phyloP scores from a whole-genome alignment of 1,140 invertebrate species.

The Sitophilus oryzae region DNA sequence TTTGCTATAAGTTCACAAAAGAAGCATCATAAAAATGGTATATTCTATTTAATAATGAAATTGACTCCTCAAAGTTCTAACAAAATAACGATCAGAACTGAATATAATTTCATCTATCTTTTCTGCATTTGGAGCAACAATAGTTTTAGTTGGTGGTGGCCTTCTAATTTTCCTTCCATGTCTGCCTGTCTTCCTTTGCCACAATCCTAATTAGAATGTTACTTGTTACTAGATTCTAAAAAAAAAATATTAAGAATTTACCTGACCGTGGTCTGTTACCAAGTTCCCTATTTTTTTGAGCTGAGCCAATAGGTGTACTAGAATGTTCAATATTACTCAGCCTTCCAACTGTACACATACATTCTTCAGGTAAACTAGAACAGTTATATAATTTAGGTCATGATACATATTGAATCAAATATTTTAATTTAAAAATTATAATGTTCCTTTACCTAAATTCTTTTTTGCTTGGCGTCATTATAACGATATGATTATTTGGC shows the following conservation, averaged over 20 bases:
- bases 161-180: slow-evolving; percentile 81
- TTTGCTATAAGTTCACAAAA: too few relatives aligned
- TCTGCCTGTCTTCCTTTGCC: slow-evolving; percentile 85
- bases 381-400: background rate
- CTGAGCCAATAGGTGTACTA: slow-evolving; percentile 72
- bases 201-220: slow-evolving; percentile 52
- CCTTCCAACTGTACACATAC: slow-evolving; percentile 88
- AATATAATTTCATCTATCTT: slow-evolving; percentile 26
- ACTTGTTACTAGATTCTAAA: background rate
- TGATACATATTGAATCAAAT: background rate
- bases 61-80: slow-evolving; percentile 22
- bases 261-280: slow-evolving; percentile 83
- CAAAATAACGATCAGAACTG: slow-evolving; percentile 23
- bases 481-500: slow-evolving; percentile 64
- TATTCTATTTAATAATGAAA: slow-evolving; percentile 30
- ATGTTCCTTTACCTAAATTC: slow-evolving; percentile 55
- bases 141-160: slow-evolving; percentile 50
- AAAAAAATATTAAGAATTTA: background rate
- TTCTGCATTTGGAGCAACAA: slow-evolving; percentile 14
- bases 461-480: slow-evolving; percentile 79
- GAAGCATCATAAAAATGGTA: background rate
- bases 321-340: slow-evolving; percentile 77
- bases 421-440: background rate
- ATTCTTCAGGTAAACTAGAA: slow-evolving; percentile 63
- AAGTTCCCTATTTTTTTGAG: slow-evolving; percentile 73